Conservation (phyloP, 2,888 invertebrate species). For the Dascillus cervinus region DNA sequence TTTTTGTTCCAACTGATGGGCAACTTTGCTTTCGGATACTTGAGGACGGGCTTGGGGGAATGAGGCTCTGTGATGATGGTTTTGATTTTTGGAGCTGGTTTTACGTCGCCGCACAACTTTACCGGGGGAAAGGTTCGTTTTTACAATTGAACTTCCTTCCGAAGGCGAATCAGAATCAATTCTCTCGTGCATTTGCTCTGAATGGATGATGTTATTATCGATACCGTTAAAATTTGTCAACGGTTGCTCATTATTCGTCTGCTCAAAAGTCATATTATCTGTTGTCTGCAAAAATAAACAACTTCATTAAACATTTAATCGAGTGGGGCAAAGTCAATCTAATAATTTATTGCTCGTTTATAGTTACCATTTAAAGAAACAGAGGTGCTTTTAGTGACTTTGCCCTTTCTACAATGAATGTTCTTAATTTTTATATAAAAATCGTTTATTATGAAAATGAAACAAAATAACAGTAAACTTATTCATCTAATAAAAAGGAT, state of each 20-base stretch:
- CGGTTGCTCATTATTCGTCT: slow-evolving; percentile 35
- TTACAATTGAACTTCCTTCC: slow-evolving; percentile 53
- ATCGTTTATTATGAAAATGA: too few relatives aligned
- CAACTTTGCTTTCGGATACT: slow-evolving; percentile 44
- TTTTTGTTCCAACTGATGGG: slow-evolving; percentile 46
- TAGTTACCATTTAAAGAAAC: too few relatives aligned
- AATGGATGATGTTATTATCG: slow-evolving; percentile 40
- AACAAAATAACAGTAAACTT: too few relatives aligned
- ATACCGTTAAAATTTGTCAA: slow-evolving; percentile 3
- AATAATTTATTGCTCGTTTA: too few relatives aligned
- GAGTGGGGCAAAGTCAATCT: too few relatives aligned
- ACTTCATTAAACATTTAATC: too few relatives aligned
- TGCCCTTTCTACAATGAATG: too few relatives aligned
- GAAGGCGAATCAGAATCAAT: slow-evolving; percentile 51
- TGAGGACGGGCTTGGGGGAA: slow-evolving; percentile 56
- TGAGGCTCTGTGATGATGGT: slow-evolving; percentile 53
- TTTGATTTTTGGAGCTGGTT: slow-evolving; percentile 40
- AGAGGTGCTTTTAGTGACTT: too few relatives aligned
- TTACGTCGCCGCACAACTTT: slow-evolving; percentile 61
- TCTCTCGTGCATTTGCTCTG: slow-evolving; percentile 21
- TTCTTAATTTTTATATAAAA: too few relatives aligned
- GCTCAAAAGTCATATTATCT: slow-evolving; percentile 13
- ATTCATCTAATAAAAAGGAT: too few relatives aligned
- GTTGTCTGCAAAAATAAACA: slow-evolving; percentile 2
- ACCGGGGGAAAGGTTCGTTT: slow-evolving; percentile 62